A percentile compares a stretch with the other conserved stretches of the same genome.
These are phyloP conservation scores for Micromesistius poutassou DNA, from an alignment of 2,797 vertebrate species.

Conservation along the genomic window DNA sequence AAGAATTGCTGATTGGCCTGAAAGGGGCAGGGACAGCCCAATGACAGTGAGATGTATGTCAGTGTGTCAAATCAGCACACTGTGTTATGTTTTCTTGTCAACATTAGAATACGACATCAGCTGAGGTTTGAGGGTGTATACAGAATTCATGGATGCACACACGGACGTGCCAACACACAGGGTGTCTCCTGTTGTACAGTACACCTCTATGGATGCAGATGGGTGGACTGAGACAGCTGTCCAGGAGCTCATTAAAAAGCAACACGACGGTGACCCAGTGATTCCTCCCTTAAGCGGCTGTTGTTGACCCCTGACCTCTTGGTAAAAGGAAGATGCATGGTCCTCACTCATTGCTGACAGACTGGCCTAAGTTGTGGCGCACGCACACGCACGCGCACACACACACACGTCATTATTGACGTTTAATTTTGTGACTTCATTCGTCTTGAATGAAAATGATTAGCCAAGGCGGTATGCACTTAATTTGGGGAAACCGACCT, in stretches of 20 bases:
- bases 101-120: not conserved
- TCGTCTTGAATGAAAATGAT: too few species aligned
- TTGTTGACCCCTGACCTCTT: slow-evolving; percentile 42
- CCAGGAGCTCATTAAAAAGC: slow-evolving; percentile 24
- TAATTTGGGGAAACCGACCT: too few species aligned
- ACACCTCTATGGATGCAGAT: not conserved
- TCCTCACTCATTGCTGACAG: not conserved
- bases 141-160: not conserved
- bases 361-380: not conserved
- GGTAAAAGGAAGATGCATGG: slow-evolving; percentile 14
- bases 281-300: slow-evolving; percentile 27
- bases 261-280: slow-evolving; percentile 28
- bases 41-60: slow-evolving; percentile 54
- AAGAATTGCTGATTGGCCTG: slow-evolving; percentile 43
- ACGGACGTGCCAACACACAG: not conserved
- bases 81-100: not conserved
- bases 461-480: too few species aligned
- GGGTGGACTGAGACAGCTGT: not conserved
- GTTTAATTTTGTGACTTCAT: not conserved
- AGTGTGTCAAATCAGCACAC: slow-evolving; percentile 57
- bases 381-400: slow-evolving; percentile 6
- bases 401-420: slow-evolving; percentile 24
- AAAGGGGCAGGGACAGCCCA: slow-evolving; percentile 25
- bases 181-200: not conserved
- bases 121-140: not conserved